Percentiles rank a stretch among this genome's conserved stretches.
These are phyloP conservation scores for Cataglyphis hispanica DNA, from an alignment of 1,140 invertebrate species.

Conservation along the genomic window DNA sequence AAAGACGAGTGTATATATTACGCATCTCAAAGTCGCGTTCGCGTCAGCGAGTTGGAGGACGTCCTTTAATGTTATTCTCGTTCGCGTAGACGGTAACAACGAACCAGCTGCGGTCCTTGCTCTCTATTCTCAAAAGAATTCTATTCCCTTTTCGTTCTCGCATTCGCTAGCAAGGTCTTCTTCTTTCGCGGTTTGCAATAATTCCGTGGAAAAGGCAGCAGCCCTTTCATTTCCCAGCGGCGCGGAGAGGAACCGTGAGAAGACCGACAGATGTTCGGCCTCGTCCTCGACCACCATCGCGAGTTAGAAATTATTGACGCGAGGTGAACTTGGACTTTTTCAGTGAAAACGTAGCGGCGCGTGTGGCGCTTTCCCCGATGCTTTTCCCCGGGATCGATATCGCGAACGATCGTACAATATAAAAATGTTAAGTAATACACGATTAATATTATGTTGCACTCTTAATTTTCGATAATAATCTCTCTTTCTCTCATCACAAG, in stretches of 20 bases:
- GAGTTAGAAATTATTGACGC: slow-evolving; percentile 63
- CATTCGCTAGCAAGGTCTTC: slow-evolving; percentile 14
- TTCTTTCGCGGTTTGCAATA: slow-evolving; percentile 35
- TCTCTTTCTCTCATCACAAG: neutral
- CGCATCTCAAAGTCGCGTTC: slow-evolving; percentile 57
- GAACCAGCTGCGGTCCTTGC: neutral
- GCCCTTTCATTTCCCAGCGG: slow-evolving; percentile 28
- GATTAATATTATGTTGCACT: neutral
- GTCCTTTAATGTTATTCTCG: slow-evolving; percentile 38
- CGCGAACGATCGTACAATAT: neutral
- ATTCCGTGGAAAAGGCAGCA: slow-evolving; percentile 43
- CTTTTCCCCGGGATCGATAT: slow-evolving; percentile 26
- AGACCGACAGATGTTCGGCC: slow-evolving; percentile 55
- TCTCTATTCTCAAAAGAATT: slow-evolving; percentile 50
- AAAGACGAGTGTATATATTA: slow-evolving; percentile 38
- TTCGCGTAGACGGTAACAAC: slow-evolving; percentile 23
- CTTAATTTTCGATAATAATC: neutral
- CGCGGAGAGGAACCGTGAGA: slow-evolving; percentile 55
- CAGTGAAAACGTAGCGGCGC: neutral
- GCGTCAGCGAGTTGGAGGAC: slow-evolving; percentile 48
- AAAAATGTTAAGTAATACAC: neutral
- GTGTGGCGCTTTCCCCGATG: neutral
- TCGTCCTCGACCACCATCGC: slow-evolving; percentile 6
- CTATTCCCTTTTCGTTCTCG: neutral
- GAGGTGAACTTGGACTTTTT: slow-evolving; percentile 44